A percentile compares a stretch with the other conserved stretches of the same genome.
Evolutionary conservation across 2,797 vertebrate genomes (phyloP).

Genomic region (Pogoniulus pusillus): DNA sequence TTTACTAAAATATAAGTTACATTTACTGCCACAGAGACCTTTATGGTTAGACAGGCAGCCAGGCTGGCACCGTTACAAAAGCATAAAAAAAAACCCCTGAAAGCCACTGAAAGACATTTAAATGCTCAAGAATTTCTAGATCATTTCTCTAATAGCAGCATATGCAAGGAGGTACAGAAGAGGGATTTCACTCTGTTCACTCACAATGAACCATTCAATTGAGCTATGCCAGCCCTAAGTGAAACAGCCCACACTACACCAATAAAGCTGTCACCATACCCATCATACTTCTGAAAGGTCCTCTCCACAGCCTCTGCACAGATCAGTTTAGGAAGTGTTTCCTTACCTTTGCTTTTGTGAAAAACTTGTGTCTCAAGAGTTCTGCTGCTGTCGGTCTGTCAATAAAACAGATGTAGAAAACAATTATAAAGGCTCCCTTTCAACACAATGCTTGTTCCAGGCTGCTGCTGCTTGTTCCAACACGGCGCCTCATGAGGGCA

Average conservation of each 20-base stretch:
- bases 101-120: background rate
- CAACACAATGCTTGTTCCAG: background rate
- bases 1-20: background rate
- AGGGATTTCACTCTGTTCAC: background rate
- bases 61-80: background rate
- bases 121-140: background rate
- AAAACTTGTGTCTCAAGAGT: conserved; percentile 96
- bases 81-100: background rate
- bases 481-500: background rate
- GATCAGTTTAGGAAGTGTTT: background rate
- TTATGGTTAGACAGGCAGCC: background rate
- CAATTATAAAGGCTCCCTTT: conserved; percentile 40
- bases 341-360: conserved; percentile 96
- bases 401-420: conserved; percentile 58
- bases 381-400: conserved; percentile 94
- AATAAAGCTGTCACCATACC: conserved; percentile 8
- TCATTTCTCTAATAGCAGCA: conserved; percentile 10
- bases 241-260: background rate
- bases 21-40: background rate
- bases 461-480: background rate
- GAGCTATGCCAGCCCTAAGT: background rate
- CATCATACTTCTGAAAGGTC: background rate
- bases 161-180: background rate
- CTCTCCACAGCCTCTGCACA: background rate
- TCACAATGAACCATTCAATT: conserved; percentile 34